These are phyloP conservation scores for Anarhynchus alexandrinus DNA, from an alignment of 2,113 vertebrate genomes.

Conservation along the genomic window DNA sequence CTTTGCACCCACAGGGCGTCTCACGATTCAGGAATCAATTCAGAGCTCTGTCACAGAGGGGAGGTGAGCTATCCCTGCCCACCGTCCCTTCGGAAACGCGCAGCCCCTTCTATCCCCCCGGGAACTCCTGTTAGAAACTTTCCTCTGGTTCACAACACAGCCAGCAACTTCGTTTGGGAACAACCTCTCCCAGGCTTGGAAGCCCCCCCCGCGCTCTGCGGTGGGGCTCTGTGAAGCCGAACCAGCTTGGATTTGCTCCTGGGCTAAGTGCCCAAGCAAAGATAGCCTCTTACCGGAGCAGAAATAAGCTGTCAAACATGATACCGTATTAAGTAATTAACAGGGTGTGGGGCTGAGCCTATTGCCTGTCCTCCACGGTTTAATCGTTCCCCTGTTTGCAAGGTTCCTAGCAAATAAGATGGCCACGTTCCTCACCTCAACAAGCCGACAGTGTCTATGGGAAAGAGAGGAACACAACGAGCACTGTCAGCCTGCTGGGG, in stretches of 20 bases:
- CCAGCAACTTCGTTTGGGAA: background rate
- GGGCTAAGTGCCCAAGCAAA: constrained; percentile 1
- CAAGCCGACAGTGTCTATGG: background rate
- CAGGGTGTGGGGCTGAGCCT: background rate
- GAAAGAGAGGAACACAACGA: background rate
- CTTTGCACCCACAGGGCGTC: background rate
- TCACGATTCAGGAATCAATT: background rate
- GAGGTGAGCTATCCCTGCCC: background rate
- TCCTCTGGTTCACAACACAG: background rate
- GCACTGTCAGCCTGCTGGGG: background rate
- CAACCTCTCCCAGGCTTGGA: background rate
- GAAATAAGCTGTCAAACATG: background rate
- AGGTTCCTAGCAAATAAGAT: background rate
- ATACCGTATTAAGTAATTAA: background rate
- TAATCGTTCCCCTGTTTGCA: background rate
- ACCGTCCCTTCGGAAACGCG: background rate
- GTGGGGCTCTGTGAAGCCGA: background rate
- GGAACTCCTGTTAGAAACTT: background rate
- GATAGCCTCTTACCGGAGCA: background rate
- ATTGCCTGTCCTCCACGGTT: background rate
- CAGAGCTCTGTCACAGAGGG: background rate
- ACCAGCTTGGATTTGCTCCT: constrained; percentile 7
- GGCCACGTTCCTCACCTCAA: background rate
- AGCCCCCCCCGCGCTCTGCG: background rate
- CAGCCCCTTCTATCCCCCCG: background rate